Percentiles rank a stretch among this genome's conserved stretches.
These are phyloP conservation scores for Tricholaema leucomelas DNA, from an alignment of 2,113 vertebrate species.

Conservation along the genomic window DNA sequence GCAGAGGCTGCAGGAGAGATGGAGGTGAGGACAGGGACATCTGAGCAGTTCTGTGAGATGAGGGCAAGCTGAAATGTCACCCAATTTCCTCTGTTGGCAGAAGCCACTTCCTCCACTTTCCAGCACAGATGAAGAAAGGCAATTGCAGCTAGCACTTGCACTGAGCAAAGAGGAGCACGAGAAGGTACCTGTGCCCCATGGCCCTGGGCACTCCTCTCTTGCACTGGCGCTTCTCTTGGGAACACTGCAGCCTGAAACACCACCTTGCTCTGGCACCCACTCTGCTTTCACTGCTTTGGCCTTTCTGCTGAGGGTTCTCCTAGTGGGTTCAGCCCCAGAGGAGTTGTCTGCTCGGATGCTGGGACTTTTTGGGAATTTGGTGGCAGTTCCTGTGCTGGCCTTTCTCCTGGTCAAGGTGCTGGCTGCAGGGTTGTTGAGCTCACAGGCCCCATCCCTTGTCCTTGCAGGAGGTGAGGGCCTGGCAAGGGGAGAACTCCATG, in stretches of 20 bases:
- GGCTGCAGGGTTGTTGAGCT: not conserved
- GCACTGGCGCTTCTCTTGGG: slow-evolving; percentile 37
- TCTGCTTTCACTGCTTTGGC: slow-evolving; percentile 35
- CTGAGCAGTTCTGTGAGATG: not conserved
- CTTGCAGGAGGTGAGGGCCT: slow-evolving; percentile 86
- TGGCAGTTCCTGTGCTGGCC: slow-evolving; percentile 31
- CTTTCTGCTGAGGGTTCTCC: slow-evolving; percentile 11
- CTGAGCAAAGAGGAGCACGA: slow-evolving; percentile 91
- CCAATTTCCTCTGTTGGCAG: slow-evolving; percentile 71
- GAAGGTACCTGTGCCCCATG: slow-evolving; percentile 82
- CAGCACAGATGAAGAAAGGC: slow-evolving; percentile 91
- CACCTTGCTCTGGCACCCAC: not conserved
- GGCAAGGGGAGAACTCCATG: slow-evolving; percentile 84
- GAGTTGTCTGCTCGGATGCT: slow-evolving; percentile 3
- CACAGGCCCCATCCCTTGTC: not conserved
- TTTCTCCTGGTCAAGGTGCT: not conserved
- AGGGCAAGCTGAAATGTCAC: slow-evolving; percentile 58
- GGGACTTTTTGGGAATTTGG: not conserved
- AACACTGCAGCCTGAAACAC: rapidly evolving
- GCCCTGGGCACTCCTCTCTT: slow-evolving; percentile 22
- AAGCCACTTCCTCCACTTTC: slow-evolving; percentile 80
- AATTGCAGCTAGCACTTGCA: slow-evolving; percentile 91
- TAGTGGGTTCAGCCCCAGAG: not conserved
- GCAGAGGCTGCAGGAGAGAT: not conserved
- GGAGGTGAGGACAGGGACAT: not conserved